Evolutionary conservation across 2,888 invertebrate genomes (phyloP).

Genomic region (Loripinus fragilis): DNA sequence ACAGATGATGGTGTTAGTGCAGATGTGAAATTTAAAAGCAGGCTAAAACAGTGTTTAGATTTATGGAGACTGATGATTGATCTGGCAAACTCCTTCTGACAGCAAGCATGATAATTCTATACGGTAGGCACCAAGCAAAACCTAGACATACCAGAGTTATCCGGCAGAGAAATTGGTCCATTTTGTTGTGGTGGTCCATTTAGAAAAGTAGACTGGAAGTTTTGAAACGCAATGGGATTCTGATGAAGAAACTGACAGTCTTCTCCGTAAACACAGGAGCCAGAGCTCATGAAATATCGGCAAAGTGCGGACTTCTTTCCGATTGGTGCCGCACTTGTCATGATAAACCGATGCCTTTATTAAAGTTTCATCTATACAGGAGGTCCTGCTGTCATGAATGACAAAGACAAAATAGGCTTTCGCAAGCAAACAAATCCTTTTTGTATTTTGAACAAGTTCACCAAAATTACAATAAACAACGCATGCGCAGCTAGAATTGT

Average conservation of each 20-base stretch:
- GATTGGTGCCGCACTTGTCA: conserved; percentile 71
- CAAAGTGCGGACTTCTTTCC: conserved; percentile 75
- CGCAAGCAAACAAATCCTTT: conserved; percentile 25
- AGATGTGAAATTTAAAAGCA: too few species aligned
- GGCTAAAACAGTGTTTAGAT: too few species aligned
- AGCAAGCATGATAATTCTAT: too few species aligned
- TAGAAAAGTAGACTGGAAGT: conserved; percentile 55
- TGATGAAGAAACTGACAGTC: conserved; percentile 78
- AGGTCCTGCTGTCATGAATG: conserved; percentile 19
- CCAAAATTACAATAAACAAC: conserved; percentile 8
- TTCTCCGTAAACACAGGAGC: conserved; percentile 75
- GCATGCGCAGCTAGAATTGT: conserved; percentile 27
- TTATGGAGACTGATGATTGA: too few species aligned
- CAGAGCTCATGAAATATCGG: conserved; percentile 74
- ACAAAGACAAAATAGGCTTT: not conserved
- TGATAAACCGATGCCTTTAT: conserved; percentile 55
- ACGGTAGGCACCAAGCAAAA: too few species aligned
- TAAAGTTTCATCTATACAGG: conserved; percentile 27
- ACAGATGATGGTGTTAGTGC: too few species aligned
- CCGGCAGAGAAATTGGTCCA: conserved; percentile 58
- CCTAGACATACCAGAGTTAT: conserved; percentile 64
- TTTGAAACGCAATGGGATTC: conserved; percentile 65
- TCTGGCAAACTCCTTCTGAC: too few species aligned
- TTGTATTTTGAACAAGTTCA: conserved; percentile 51
- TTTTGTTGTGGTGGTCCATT: conserved; percentile 59